Evolutionary conservation across 37 sponge, comb jelly and placozoan species (phyloP).

Genomic region (Aplysina aerophoba): DNA sequence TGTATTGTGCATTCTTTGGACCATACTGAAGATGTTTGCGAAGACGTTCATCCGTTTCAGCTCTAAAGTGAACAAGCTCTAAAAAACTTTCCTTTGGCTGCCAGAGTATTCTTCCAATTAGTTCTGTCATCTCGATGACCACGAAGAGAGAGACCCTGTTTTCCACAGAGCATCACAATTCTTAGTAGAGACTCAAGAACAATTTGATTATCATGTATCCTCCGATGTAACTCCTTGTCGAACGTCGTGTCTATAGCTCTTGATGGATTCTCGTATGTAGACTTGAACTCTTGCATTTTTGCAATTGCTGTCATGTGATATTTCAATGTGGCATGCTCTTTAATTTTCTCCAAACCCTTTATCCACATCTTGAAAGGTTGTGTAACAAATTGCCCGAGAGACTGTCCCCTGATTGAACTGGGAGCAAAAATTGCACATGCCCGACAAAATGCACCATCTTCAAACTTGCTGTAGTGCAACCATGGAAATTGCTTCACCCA

Average conservation of each 20-base stretch:
- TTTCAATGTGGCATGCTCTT: slow-evolving; percentile 36
- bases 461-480: slow-evolving; percentile 51
- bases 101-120: slow-evolving; percentile 26
- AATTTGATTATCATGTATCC: slow-evolving; percentile 39
- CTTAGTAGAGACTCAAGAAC: slow-evolving; percentile 49
- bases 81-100: slow-evolving; percentile 31
- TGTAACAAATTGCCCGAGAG: slow-evolving; percentile 51
- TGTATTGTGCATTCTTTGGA: slow-evolving; percentile 15
- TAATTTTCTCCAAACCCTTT: slow-evolving; percentile 26
- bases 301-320: slow-evolving; percentile 40
- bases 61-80: slow-evolving; percentile 13
- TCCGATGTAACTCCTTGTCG: slow-evolving; percentile 25
- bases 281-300: slow-evolving; percentile 44
- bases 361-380: slow-evolving; percentile 55
- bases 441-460: slow-evolving; percentile 57
- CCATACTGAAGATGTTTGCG: slow-evolving; percentile 13
- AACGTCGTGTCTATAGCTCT: slow-evolving; percentile 30
- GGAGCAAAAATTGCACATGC: slow-evolving; percentile 67
- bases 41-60: slow-evolving; percentile 9
- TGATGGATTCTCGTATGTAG: slow-evolving; percentile 31
- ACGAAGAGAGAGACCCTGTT: slow-evolving; percentile 50
- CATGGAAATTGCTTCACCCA: slow-evolving; percentile 65
- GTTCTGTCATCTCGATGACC: slow-evolving; percentile 60
- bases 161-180: slow-evolving; percentile 61
- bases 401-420: slow-evolving; percentile 41